Percentiles rank a stretch among this genome's conserved stretches.
Evolutionary conservation across 2,797 vertebrate genomes (phyloP).

Genomic region (Centroberyx gerrardi): DNA sequence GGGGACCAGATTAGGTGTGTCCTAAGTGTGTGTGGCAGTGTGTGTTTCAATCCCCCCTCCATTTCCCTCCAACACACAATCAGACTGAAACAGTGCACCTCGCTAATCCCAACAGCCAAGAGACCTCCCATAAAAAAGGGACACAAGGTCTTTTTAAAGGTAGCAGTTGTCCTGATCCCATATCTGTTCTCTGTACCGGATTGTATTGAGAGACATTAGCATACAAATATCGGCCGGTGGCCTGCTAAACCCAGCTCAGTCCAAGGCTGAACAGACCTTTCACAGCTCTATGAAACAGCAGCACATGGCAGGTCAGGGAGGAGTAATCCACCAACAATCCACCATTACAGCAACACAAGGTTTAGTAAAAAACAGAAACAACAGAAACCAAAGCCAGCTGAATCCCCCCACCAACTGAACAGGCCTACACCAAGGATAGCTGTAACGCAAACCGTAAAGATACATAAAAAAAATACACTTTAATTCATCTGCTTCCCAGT

Average conservation of each 20-base stretch:
- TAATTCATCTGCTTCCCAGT: neutral
- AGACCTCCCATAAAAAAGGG: constrained; percentile 69
- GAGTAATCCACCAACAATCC: constrained; percentile 49
- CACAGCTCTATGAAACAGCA: constrained; percentile 43
- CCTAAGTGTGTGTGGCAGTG: constrained; percentile 39
- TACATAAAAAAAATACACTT: neutral
- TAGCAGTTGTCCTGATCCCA: constrained; percentile 70
- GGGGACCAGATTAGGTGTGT: constrained; percentile 72
- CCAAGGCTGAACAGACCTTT: constrained; percentile 63
- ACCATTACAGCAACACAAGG: constrained; percentile 23
- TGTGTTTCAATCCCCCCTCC: constrained; percentile 41
- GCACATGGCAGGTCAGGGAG: constrained; percentile 48
- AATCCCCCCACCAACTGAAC: neutral
- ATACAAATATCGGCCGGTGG: constrained; percentile 71
- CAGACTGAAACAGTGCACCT: constrained; percentile 64
- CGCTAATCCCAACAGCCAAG: constrained; percentile 77
- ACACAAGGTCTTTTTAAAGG: constrained; percentile 61
- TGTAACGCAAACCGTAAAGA: neutral
- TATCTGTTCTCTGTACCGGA: constrained; percentile 67
- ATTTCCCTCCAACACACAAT: constrained; percentile 30
- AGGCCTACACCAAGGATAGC: neutral
- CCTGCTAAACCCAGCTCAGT: constrained; percentile 67
- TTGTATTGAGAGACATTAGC: constrained; percentile 72
- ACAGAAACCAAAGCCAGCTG: constrained; percentile 18
- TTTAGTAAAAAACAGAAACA: constrained; percentile 26